These are phyloP conservation scores for Benitochromis conjunctus DNA, from an alignment of 2,113 vertebrate species.

Conservation along the genomic window DNA sequence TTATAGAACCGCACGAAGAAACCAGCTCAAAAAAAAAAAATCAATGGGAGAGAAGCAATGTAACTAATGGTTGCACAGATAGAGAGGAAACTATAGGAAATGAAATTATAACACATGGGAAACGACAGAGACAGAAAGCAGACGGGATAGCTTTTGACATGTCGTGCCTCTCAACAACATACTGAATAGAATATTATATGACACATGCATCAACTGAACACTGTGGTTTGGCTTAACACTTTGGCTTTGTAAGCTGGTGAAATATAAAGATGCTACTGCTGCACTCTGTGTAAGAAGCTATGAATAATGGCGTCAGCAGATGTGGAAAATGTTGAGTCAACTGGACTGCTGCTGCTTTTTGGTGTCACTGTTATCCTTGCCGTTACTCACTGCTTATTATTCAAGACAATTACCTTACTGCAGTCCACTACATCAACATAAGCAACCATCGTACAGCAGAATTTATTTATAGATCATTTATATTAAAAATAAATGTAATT, in stretches of 20 bases:
- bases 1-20: background rate
- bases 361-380: background rate
- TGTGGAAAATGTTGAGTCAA: background rate
- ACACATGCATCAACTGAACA: background rate
- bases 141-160: background rate
- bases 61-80: slow-evolving; percentile 6
- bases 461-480: background rate
- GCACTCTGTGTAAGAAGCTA: background rate
- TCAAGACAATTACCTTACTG: background rate
- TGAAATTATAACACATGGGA: background rate
- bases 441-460: background rate
- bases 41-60: background rate
- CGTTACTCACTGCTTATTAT: background rate
- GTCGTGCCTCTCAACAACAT: background rate
- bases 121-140: background rate
- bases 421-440: background rate
- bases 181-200: background rate
- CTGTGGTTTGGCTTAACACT: background rate
- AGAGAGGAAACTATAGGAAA: slow-evolving; percentile 24
- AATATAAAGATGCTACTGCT: background rate
- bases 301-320: background rate
- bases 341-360: background rate
- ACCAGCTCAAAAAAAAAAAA: slow-evolving; percentile 7
- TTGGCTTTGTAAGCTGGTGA: background rate
- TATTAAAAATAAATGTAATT: background rate